Percentiles rank a stretch among this genome's conserved stretches.
Evolutionary conservation across 30 jellyfish, hydroid and myxozoan species (phyloP).

Genomic region (Aurelia sp.): DNA sequence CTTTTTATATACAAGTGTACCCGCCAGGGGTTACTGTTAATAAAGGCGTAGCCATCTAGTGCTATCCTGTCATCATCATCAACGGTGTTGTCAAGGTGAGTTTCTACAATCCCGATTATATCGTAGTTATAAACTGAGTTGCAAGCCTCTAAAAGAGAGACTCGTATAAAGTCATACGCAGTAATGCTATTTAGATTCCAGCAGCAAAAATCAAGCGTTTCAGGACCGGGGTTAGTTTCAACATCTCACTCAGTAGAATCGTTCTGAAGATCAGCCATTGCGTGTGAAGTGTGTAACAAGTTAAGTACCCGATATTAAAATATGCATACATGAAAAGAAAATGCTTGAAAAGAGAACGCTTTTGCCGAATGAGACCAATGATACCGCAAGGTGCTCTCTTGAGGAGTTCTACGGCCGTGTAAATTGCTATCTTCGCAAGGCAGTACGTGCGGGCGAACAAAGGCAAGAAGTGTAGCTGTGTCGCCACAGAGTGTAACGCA

Average conservation of each 20-base stretch:
- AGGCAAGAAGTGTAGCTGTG: constrained; percentile 13
- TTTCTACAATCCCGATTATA: constrained; percentile 62
- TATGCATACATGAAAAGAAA: constrained; percentile 20
- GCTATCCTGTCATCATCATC: constrained; percentile 46
- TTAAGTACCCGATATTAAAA: constrained; percentile 35
- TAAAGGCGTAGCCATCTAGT: constrained; percentile 56
- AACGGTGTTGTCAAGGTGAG: constrained; percentile 64
- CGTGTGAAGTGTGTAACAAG: constrained; percentile 34
- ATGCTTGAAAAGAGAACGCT: background rate
- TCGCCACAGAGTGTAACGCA: constrained; percentile 9
- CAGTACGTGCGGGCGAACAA: constrained; percentile 14
- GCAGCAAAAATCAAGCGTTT: constrained; percentile 48
- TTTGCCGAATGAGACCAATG: constrained; percentile 4
- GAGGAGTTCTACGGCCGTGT: constrained; percentile 2
- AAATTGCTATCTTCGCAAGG: constrained; percentile 10
- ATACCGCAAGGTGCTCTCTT: background rate
- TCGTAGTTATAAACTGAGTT: constrained; percentile 69
- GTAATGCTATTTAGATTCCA: constrained; percentile 55
- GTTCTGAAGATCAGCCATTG: constrained; percentile 63
- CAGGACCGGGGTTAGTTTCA: constrained; percentile 74
- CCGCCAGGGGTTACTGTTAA: too few relatives aligned
- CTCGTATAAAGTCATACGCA: constrained; percentile 55
- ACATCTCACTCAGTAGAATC: constrained; percentile 71
- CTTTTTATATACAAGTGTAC: too few relatives aligned
- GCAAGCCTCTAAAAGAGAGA: background rate